Conservation (phyloP, 2,888 invertebrate genomes). For the Cryptocephalus primarius region DNA sequence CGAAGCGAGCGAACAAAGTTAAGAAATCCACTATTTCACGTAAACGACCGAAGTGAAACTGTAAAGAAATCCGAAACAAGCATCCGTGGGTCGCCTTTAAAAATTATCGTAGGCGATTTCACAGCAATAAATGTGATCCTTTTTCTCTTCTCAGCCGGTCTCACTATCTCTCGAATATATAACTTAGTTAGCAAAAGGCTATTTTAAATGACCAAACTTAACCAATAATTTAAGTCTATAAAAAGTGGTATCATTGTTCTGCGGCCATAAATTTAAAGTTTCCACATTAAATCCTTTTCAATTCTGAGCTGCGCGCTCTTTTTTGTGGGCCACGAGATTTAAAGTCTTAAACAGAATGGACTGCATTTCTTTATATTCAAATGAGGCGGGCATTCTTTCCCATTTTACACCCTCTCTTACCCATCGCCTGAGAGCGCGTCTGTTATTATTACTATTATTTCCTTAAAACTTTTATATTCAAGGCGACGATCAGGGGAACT, state of each 20-base stretch:
- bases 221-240: slow-evolving; percentile 40
- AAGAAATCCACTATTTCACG: slow-evolving; percentile 8
- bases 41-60: slow-evolving; percentile 5
- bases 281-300: slow-evolving; percentile 40
- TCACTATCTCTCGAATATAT: slow-evolving; percentile 24
- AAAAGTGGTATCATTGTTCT: slow-evolving; percentile 41
- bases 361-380: slow-evolving; percentile 38
- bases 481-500: too few species aligned
- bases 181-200: slow-evolving; percentile 33
- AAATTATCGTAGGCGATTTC: slow-evolving; percentile 22
- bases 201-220: slow-evolving; percentile 36
- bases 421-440: neutral
- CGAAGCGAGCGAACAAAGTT: slow-evolving; percentile 4
- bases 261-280: slow-evolving; percentile 39
- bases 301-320: slow-evolving; percentile 30
- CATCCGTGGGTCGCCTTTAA: slow-evolving; percentile 12
- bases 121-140: slow-evolving; percentile 17
- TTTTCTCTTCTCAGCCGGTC: slow-evolving; percentile 4
- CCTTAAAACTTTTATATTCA: too few species aligned
- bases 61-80: slow-evolving; percentile 3
- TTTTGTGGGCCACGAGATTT: slow-evolving; percentile 29
- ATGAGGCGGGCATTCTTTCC: slow-evolving; percentile 24
- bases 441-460: too few species aligned
- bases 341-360: slow-evolving; percentile 35
- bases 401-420: slow-evolving; percentile 16